Percentiles rank a stretch among this genome's conserved stretches.
Conservation (phyloP, 2,113 vertebrate species). For the Neolamprologus brichardi region DNA sequence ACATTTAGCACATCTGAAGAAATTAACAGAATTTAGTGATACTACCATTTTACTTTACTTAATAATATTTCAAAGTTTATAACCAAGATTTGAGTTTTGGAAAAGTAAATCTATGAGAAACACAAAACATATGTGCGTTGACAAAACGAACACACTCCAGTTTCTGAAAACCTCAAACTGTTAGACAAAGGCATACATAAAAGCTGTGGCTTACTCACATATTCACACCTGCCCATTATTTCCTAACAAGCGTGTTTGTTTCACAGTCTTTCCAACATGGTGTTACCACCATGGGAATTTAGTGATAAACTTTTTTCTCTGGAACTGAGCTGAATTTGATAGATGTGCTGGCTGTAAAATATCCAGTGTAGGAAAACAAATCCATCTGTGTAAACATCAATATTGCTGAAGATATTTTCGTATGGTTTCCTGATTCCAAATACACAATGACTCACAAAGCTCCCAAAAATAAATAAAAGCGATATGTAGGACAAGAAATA, state of each 20-base stretch:
- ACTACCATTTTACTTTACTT: not conserved
- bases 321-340: not conserved
- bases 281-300: not conserved
- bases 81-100: not conserved
- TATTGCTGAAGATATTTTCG: conserved; percentile 25
- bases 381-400: conserved; percentile 28
- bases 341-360: not conserved
- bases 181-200: not conserved
- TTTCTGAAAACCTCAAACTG: not conserved
- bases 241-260: not conserved
- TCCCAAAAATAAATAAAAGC: not conserved
- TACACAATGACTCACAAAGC: conserved; percentile 17
- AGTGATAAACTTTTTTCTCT: not conserved
- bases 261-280: not conserved
- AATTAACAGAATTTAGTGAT: not conserved
- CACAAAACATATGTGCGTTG: not conserved
- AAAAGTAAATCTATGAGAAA: not conserved
- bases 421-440: conserved; percentile 17
- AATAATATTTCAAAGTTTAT: not conserved
- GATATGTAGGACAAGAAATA: conserved; percentile 1
- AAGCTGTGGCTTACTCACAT: not conserved
- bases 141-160: not conserved
- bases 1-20: not conserved
- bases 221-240: not conserved
- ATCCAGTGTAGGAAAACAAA: conserved; percentile 17